A percentile compares a stretch with the other conserved stretches of the same genome.
phyloP scores from a whole-genome alignment of 1,140 invertebrate species.

The Drosophila sturtevanti region DNA sequence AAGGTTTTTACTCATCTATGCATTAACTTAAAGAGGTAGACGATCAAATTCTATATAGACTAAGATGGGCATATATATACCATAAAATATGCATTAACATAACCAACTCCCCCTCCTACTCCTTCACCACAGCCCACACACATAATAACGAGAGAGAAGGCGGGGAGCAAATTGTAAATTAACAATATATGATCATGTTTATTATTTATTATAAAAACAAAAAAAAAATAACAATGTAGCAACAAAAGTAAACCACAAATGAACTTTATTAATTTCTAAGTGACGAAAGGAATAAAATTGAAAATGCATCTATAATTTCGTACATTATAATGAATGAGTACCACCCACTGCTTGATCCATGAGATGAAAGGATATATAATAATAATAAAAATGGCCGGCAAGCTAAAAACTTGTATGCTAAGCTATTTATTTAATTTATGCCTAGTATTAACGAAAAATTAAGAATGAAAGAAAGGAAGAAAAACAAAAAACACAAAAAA shows the following conservation, averaged over 20 bases:
- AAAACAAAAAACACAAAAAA: slow-evolving; percentile 24
- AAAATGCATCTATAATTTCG: slow-evolving; percentile 63
- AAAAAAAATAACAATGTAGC: slow-evolving; percentile 20
- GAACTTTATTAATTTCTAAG: slow-evolving; percentile 58
- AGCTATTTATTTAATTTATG: slow-evolving; percentile 81
- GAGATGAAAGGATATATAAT: slow-evolving; percentile 67
- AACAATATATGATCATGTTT: slow-evolving; percentile 41
- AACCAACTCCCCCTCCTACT: slow-evolving; percentile 28
- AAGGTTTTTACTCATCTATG: slow-evolving; percentile 12
- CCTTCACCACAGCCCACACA: slow-evolving; percentile 8
- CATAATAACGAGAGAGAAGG: slow-evolving; percentile 38
- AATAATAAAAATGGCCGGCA: slow-evolving; percentile 46
- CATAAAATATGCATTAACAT: slow-evolving; percentile 29
- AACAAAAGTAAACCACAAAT: slow-evolving; percentile 26
- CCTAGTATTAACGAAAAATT: slow-evolving; percentile 62
- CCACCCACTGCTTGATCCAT: slow-evolving; percentile 51
- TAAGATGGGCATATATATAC: slow-evolving; percentile 66
- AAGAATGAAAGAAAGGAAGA: slow-evolving; percentile 19
- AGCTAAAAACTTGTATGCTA: slow-evolving; percentile 71
- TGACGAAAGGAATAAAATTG: slow-evolving; percentile 28
- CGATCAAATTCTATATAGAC: slow-evolving; percentile 76
- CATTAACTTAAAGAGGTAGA: slow-evolving; percentile 66
- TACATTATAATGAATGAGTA: slow-evolving; percentile 50
- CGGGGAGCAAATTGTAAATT: slow-evolving; percentile 65
- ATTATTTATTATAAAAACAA: slow-evolving; percentile 58